Evolutionary conservation across 2,113 vertebrate genomes (phyloP), one percentile per base, ranked within the genome.

Genomic region (Carettochelys insculpta): DNA sequence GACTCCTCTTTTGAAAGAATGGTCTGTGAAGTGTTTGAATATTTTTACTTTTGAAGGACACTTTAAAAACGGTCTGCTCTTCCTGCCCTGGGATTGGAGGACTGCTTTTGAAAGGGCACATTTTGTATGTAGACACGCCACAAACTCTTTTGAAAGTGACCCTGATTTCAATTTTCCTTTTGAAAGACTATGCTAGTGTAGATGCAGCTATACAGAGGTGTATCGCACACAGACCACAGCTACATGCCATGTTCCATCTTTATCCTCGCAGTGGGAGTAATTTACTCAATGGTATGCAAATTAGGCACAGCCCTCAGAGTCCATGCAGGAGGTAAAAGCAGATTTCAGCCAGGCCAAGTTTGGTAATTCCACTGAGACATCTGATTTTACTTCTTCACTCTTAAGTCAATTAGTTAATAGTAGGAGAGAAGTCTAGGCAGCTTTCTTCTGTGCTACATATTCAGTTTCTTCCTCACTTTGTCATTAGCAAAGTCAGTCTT

Each of bases 311-410:
- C 92, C 86, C 53, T 38, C 52, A 51, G 71, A 6, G n/a, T 43
- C 45, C 76, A 94, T 94, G 96, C 92, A 97, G 95, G 95, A 71
- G 71, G 94, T 94, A 91, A 96, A 61, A 92, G 56, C 0, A 90
- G 94, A 96, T 95, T 92, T 88, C 79, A 76, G 76, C 95, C 93
- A 65, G 22, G 83, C 95, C 95, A 94, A 41, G 56, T 76, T 92
- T 65, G 80, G 52, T 76, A 95, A 65, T 90, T 93, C 78, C 88
- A 90, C 68, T 11, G 68, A 31, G 25, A 82, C 51, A 29, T 0
- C 0, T 38, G 13, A n/a, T 78, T 85, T 31, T 77, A 83, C n/a
- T 86, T 89, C 77, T 90, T 73, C 34, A 54, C 84, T 90, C 83
- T 50, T 90, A 78, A 83, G 87, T 52, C 75, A 75, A 2, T 61